phyloP scores from a whole-genome alignment of 2,888 invertebrate species.

The Elysia crispata region DNA sequence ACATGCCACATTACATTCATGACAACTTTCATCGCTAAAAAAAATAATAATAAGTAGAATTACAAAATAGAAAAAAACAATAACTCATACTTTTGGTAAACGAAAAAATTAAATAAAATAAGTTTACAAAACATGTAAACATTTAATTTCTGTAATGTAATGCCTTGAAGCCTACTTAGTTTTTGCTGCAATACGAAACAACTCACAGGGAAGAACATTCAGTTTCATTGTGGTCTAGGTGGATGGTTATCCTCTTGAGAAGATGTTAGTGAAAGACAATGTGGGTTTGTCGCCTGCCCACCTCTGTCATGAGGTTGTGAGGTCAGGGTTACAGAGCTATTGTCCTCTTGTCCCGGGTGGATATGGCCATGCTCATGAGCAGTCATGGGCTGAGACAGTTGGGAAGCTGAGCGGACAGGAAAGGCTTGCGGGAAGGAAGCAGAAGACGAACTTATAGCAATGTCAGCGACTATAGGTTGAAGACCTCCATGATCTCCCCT shows the following conservation, averaged over 20 bases:
- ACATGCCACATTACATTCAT: not conserved
- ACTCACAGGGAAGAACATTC: not conserved
- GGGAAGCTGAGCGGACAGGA: not conserved
- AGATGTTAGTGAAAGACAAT: slow-evolving; percentile 42
- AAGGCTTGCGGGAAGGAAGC: not conserved
- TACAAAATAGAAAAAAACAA: not conserved
- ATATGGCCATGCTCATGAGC: not conserved
- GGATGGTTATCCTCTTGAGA: slow-evolving; percentile 22
- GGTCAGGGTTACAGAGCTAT: not conserved
- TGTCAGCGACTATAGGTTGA: no score
- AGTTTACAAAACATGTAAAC: not conserved
- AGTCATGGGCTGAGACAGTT: slow-evolving; percentile 3
- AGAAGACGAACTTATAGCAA: no score
- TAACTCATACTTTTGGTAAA: not conserved
- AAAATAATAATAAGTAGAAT: not conserved
- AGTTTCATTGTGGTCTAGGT: slow-evolving; percentile 34
- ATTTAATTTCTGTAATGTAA: not conserved
- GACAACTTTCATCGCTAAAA: no score
- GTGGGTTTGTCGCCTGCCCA: slow-evolving; percentile 2
- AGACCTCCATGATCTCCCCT: no score
- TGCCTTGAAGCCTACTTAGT: no score
- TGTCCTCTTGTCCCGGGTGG: not conserved
- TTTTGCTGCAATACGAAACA: not conserved
- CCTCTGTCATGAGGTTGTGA: not conserved
- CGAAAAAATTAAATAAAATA: no score